Base-by-base conservation (phyloP, 2,797 vertebrate species). In the Sternotherus odoratus region DNA sequence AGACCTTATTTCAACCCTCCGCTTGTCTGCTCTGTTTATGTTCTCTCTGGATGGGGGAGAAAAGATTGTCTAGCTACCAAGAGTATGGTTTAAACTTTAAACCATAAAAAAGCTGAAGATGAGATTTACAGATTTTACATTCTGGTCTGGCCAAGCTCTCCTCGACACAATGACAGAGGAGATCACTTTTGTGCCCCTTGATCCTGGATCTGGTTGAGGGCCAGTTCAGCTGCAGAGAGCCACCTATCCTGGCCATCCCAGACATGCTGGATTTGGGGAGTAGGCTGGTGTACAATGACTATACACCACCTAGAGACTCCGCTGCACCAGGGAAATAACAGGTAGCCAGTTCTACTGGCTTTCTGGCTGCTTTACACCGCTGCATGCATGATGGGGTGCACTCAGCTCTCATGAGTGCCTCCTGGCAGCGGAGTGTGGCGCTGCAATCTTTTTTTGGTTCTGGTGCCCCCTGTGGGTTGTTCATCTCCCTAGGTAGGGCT, bases 41-140 rank as follows among this genome's bases (percentile, higher is more conserved):
- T 33, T 83, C 56, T 30, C 83, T 1, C 8, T 82, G 46, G 79
- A 17, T 51, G 79, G 33, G 19, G 43, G 66, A 56, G 80, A 46
- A 85, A 88, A 43, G 80, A 91, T 17, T 15, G 50, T 54, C 36
- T 92, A 86, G 88, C n/a, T 51, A 30, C 36, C 57, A 78, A 86
- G 83, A 92, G 93, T 46, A 49, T 33, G 0, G 2, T 82, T 87
- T 66, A 88, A 93, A 84, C 77, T 94, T 87, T 92, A 95, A 63
- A 93, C 88, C 91, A 90, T 24, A 23, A 43, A 54, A 95, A 91
- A 95, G 90, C 50, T 56, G 81, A 30, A 91, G 91, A 84, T 1
- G 6, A 94, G 94, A 92, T 92, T 57, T 24, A 26, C 53, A 95
- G 92, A 96, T 92, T 49, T 92, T 93, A 93, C 86, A 72, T 48